Conservation (phyloP, 2,888 invertebrate genomes). For the Euclidia mi region DNA sequence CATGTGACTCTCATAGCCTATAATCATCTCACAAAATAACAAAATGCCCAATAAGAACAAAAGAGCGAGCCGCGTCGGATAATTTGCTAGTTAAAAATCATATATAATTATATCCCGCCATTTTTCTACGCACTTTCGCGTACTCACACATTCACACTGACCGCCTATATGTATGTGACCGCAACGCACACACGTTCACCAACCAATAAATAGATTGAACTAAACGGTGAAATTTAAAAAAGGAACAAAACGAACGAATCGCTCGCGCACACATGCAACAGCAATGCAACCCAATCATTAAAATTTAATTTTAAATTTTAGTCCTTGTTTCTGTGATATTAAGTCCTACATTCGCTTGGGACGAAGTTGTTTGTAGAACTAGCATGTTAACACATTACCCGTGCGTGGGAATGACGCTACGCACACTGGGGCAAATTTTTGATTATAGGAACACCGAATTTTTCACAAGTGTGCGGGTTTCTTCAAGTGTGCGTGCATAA, state of each 20-base stretch:
- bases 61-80: slow-evolving; percentile 39
- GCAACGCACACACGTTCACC: slow-evolving; percentile 78
- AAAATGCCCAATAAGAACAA: slow-evolving; percentile 9
- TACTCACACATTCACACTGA: slow-evolving; percentile 61
- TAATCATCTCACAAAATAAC: slow-evolving; percentile 9
- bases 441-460: slow-evolving; percentile 88
- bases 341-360: slow-evolving; percentile 62
- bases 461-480: slow-evolving; percentile 69
- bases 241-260: slow-evolving; percentile 88
- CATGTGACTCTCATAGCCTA: neutral
- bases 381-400: slow-evolving; percentile 83
- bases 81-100: slow-evolving; percentile 67
- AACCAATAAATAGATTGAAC: slow-evolving; percentile 90
- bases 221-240: slow-evolving; percentile 90
- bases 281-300: slow-evolving; percentile 87
- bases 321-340: slow-evolving; percentile 38
- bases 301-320: slow-evolving; percentile 47
- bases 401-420: slow-evolving; percentile 81
- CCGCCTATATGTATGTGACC: slow-evolving; percentile 68
- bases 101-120: slow-evolving; percentile 80
- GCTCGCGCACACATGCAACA: slow-evolving; percentile 77
- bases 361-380: slow-evolving; percentile 74
- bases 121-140: slow-evolving; percentile 89
- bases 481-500: slow-evolving; percentile 62
- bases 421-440: slow-evolving; percentile 75